phyloP scores from a whole-genome alignment of 1,140 invertebrate species.

The Muscidifurax raptorellus region DNA sequence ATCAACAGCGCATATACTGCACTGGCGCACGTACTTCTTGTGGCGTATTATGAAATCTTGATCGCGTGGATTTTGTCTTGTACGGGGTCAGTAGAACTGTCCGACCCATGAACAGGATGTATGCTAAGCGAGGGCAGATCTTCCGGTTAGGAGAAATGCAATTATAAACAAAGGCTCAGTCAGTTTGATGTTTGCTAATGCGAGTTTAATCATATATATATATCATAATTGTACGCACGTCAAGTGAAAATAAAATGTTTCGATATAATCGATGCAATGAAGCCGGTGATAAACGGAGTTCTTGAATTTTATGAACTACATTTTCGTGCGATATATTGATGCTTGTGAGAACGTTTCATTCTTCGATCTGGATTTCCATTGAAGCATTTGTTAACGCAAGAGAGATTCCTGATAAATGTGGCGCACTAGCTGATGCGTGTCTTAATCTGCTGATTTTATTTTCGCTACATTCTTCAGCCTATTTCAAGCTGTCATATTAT shows the following conservation, averaged over 20 bases:
- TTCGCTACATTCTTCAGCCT: background rate
- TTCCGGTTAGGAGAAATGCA: background rate
- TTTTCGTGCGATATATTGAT: background rate
- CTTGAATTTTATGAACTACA: conserved; percentile 6
- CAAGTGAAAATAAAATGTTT: too few relatives aligned
- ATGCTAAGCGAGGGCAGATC: background rate
- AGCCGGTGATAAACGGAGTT: background rate
- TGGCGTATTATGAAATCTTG: background rate
- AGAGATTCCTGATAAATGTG: background rate
- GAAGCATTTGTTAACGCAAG: background rate
- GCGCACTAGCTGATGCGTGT: background rate
- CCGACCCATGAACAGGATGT: background rate
- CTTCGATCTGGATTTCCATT: background rate
- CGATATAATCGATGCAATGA: background rate
- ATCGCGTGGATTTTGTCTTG: too few relatives aligned
- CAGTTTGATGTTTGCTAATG: too few relatives aligned
- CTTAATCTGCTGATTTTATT: background rate
- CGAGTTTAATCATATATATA: too few relatives aligned
- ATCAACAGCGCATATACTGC: too few relatives aligned
- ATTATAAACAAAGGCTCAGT: background rate
- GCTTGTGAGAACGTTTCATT: background rate
- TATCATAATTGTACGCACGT: too few relatives aligned
- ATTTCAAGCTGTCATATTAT: background rate
- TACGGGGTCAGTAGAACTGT: background rate
- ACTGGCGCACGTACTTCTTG: too few relatives aligned